These are phyloP conservation scores for Mobula hypostoma DNA, from an alignment of 2,113 vertebrate species.

Conservation along the genomic window DNA sequence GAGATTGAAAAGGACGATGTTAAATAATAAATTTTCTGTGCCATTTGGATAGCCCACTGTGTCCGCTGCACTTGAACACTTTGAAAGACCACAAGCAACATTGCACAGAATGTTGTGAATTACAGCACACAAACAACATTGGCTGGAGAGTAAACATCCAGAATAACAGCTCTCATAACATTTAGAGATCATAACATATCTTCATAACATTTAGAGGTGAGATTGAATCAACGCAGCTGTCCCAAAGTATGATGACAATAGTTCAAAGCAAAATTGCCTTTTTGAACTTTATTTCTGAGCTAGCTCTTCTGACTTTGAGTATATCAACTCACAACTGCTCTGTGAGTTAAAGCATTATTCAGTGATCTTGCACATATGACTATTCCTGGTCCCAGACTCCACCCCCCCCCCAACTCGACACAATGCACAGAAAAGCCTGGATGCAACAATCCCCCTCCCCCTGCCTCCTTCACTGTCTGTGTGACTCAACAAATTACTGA, in stretches of 20 bases:
- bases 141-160: too few species aligned
- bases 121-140: not conserved
- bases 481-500: not conserved
- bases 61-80: too few species aligned
- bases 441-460: not conserved
- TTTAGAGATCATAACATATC: too few species aligned
- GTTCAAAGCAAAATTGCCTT: not conserved
- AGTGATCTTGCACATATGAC: not conserved
- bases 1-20: not conserved
- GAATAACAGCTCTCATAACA: too few species aligned
- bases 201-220: not conserved
- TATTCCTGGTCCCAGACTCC: not conserved
- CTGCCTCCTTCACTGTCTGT: too few species aligned
- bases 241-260: not conserved
- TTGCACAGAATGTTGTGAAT: not conserved
- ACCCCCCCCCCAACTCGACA: too few species aligned
- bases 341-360: not conserved
- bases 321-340: not conserved
- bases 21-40: not conserved
- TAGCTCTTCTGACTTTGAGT: not conserved
- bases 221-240: not conserved
- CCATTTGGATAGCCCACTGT: too few species aligned
- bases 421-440: too few species aligned
- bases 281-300: not conserved
- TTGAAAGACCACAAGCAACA: too few species aligned